A percentile compares a stretch with the other conserved stretches of the same genome.
Conservation (phyloP, 2,888 invertebrate genomes). For the Taphrorychus bicolor region DNA sequence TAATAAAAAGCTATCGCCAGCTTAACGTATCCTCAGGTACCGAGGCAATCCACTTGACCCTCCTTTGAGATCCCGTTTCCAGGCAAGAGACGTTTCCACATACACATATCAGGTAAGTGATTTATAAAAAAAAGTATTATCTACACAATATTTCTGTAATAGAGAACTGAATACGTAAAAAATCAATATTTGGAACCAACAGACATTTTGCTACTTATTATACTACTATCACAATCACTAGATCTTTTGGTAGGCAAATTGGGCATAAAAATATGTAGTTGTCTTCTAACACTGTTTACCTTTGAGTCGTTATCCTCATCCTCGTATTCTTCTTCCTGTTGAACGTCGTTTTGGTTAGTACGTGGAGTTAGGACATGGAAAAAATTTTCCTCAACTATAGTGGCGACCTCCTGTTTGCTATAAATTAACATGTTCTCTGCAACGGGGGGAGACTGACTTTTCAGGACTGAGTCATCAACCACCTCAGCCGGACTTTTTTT, state of each 20-base stretch:
- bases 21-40: slow-evolving; percentile 62
- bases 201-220: slow-evolving; percentile 48
- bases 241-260: slow-evolving; percentile 64
- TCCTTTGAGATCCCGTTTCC: slow-evolving; percentile 92
- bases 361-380: slow-evolving; percentile 36
- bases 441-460: slow-evolving; percentile 2
- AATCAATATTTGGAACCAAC: background rate
- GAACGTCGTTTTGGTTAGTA: slow-evolving; percentile 34
- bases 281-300: slow-evolving; percentile 59
- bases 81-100: slow-evolving; percentile 82
- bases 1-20: background rate
- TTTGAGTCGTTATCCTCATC: slow-evolving; percentile 18
- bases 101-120: slow-evolving; percentile 73
- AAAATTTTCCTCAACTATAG: slow-evolving; percentile 32
- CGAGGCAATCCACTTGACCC: slow-evolving; percentile 95
- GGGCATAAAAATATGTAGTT: slow-evolving; percentile 80
- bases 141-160: background rate
- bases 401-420: slow-evolving; percentile 23
- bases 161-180: background rate
- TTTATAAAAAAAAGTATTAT: background rate
- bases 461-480: slow-evolving; percentile 22
- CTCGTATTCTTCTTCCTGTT: slow-evolving; percentile 17
- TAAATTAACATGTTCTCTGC: slow-evolving; percentile 16
- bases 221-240: slow-evolving; percentile 51
- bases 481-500: background rate